Conservation (phyloP, 2,113 vertebrate genomes). For the Bujurquina vittata region DNA sequence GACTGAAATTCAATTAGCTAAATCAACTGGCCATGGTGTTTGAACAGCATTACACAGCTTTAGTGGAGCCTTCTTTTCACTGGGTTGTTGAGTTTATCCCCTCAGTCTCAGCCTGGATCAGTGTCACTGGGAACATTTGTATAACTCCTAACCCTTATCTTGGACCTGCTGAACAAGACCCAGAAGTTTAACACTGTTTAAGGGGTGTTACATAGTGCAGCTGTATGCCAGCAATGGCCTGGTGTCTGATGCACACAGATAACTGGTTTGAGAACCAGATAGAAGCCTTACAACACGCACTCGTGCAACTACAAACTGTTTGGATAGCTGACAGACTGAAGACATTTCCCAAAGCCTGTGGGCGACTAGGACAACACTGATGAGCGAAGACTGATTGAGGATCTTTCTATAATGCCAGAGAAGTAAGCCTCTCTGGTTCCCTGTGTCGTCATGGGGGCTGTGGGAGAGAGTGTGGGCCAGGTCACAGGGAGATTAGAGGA, state of each 20-base stretch:
- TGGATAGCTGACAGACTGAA: slow-evolving; percentile 39
- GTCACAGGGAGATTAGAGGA: slow-evolving; percentile 61
- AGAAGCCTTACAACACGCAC: slow-evolving; percentile 22
- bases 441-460: not conserved
- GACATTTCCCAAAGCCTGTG: slow-evolving; percentile 4
- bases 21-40: slow-evolving; percentile 36
- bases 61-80: slow-evolving; percentile 21
- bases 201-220: slow-evolving; percentile 41
- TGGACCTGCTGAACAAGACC: slow-evolving; percentile 19
- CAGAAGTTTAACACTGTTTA: slow-evolving; percentile 45
- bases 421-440: slow-evolving; percentile 35
- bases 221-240: slow-evolving; percentile 24
- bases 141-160: slow-evolving; percentile 27
- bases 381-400: not conserved
- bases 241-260: not conserved
- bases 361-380: not conserved
- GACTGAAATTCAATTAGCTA: slow-evolving; percentile 42
- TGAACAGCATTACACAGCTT: slow-evolving; percentile 42
- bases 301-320: slow-evolving; percentile 37
- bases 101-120: slow-evolving; percentile 1
- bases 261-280: slow-evolving; percentile 25
- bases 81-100: slow-evolving; percentile 39
- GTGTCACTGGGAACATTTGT: slow-evolving; percentile 17
- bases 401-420: not conserved
- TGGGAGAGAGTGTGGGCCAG: slow-evolving; percentile 13